Evolutionary conservation across 2,797 vertebrate genomes (phyloP).

Genomic region (Phoeniculus purpureus): DNA sequence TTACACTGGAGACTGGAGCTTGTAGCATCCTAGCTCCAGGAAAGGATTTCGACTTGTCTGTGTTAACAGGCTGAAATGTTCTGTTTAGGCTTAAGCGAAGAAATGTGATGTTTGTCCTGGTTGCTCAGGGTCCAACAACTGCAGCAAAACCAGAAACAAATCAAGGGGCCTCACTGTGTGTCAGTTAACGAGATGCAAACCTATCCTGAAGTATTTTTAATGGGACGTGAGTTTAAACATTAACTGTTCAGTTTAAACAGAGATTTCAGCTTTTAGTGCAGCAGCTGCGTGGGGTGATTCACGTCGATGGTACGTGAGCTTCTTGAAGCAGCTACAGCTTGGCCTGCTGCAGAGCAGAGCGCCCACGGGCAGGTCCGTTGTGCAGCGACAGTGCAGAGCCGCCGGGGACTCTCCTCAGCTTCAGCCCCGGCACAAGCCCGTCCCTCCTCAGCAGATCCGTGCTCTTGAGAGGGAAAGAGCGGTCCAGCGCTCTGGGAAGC

Average conservation of each 20-base stretch:
- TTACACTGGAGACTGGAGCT: neutral
- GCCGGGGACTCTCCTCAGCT: neutral
- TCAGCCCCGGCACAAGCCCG: neutral
- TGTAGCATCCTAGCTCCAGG: neutral
- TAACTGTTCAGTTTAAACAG: constrained; percentile 11
- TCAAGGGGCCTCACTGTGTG: neutral
- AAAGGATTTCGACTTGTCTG: neutral
- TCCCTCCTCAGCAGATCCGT: neutral
- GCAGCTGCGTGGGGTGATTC: neutral
- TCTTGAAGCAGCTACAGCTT: neutral
- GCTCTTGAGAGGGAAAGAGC: neutral
- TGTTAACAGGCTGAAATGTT: neutral
- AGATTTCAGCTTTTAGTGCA: neutral
- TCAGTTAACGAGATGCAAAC: constrained; percentile 6
- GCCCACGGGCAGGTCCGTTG: neutral
- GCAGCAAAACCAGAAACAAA: neutral
- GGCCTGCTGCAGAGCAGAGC: neutral
- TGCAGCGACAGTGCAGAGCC: neutral
- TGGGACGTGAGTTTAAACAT: constrained; percentile 4
- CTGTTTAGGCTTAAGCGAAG: neutral
- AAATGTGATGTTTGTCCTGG: neutral
- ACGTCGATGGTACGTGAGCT: accelerated
- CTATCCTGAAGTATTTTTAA: neutral
- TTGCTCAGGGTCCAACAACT: neutral
- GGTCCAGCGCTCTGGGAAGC: neutral